Conservation (phyloP, 2,113 vertebrate genomes). For the Oryzias melastigma region DNA sequence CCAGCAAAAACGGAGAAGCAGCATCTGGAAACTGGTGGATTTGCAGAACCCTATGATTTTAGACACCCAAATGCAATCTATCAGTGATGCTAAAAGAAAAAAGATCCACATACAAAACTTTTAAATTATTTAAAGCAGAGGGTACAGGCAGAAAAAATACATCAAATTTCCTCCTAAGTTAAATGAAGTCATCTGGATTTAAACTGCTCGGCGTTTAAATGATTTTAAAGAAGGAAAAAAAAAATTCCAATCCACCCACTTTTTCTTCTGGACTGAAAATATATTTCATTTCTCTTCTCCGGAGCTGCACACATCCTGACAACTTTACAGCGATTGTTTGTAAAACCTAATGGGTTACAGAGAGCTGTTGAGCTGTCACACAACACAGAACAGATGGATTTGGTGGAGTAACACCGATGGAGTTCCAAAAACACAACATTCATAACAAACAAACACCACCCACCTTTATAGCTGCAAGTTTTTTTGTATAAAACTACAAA, state of each 20-base stretch:
- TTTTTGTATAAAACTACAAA: neutral
- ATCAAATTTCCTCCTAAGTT: no score
- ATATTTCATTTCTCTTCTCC: conserved; percentile 10
- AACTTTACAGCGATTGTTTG: neutral
- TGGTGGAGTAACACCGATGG: conserved; percentile 22
- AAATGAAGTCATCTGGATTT: no score
- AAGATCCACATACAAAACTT: no score
- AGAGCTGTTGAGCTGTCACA: conserved; percentile 26
- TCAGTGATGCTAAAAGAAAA: no score
- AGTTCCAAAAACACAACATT: neutral
- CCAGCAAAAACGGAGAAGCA: conserved; percentile 1
- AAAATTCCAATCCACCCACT: neutral
- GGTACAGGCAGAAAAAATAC: no score
- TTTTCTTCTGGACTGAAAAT: conserved; percentile 13
- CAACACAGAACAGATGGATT: conserved; percentile 28
- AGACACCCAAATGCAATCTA: conserved; percentile 8
- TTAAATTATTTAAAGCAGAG: no score
- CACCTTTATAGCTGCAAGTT: conserved; percentile 2
- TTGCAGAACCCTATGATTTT: conserved; percentile 9
- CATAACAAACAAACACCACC: neutral
- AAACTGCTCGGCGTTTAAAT: no score
- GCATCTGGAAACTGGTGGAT: conserved; percentile 20
- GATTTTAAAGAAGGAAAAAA: neutral
- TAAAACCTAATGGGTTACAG: conserved; percentile 27
- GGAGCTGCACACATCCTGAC: conserved; percentile 7